Evolutionary conservation across 2,888 invertebrate species (phyloP), one percentile per base, ranked within the genome.

Genomic region (Dinocampus coccinellae): DNA sequence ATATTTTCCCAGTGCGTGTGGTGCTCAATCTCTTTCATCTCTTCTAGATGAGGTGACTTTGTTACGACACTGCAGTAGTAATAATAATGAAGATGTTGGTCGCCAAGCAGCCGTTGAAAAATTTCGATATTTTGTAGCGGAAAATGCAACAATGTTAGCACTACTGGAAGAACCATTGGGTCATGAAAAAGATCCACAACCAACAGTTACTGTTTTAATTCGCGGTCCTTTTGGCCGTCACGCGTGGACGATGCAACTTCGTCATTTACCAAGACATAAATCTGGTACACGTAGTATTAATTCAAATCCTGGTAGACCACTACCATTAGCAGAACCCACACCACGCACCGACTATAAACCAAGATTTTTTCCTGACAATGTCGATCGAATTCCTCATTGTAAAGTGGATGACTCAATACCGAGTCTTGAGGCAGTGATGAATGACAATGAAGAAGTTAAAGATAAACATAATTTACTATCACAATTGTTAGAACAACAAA

Each of bases 161-260:
- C 88, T 98, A 70, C 88, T 98, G 9, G 98, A 98, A 84, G 96
- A 97, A 84, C 97, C 97, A 13, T 89, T 97, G 6, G 96, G 96
- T n/a, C 97, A 95, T 84, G 93, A 94, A 84, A 91, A 95, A 90
- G 97, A 97, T 88, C 97, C 97, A 3, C 95, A 97, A 82, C 98
- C 98, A 0, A 97, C 97, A 0, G 93, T 98, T 7, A 92, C 92
- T 84, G 93, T 97, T 66, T 90, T 99, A 67, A 94, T 98, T 75
- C 92, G 98, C 1, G 96, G 97, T 70, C 96, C 97, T 0, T 98
- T 97, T 89, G 98, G 98, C 0, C 92, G 98, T 4, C 95, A 96
- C 89, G 96, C 97, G 22, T 99, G 98, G 98, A 95, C 95, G 9
- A 92, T 96, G 91, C 93, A 95, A 82, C 89, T 95, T 68, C 91